Conservation (phyloP, 2,113 vertebrate genomes). For the Thryonomys swinderianus region DNA sequence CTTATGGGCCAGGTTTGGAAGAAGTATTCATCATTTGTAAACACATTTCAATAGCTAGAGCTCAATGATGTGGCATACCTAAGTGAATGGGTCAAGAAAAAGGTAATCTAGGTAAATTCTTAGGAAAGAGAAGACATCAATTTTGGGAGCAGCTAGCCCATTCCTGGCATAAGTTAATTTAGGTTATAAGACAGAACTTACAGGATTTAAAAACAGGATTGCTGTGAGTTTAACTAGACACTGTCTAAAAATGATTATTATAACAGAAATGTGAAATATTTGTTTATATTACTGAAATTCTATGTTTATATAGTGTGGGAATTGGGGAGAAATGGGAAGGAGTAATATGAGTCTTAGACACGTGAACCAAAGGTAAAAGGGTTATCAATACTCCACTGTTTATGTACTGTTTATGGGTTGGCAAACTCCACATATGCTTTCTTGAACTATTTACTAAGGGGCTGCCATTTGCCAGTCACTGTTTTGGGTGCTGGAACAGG, state of each 20-base stretch:
- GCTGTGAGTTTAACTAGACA: slow-evolving; percentile 65
- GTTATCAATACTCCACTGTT: not conserved
- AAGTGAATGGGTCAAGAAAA: not conserved
- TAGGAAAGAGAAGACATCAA: not conserved
- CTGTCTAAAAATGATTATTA: slow-evolving; percentile 28
- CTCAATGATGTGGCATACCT: not conserved
- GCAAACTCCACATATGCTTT: not conserved
- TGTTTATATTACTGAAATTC: slow-evolving; percentile 51
- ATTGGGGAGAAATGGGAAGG: not conserved
- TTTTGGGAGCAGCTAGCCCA: not conserved
- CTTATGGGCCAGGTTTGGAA: not conserved
- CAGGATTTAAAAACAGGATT: slow-evolving; percentile 51
- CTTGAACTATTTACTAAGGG: not conserved
- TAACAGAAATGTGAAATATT: slow-evolving; percentile 22
- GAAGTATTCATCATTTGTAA: not conserved
- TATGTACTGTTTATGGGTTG: not conserved
- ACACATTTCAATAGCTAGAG: not conserved
- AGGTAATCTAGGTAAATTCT: not conserved
- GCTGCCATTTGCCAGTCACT: not conserved
- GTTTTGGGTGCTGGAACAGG: not conserved
- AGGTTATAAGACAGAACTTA: not conserved
- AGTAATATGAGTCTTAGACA: not conserved
- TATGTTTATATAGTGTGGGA: not conserved
- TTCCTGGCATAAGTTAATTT: not conserved
- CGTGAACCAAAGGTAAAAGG: not conserved